These are phyloP conservation scores for Chionodraco myersi DNA, from an alignment of 2,113 vertebrate species.

Conservation along the genomic window DNA sequence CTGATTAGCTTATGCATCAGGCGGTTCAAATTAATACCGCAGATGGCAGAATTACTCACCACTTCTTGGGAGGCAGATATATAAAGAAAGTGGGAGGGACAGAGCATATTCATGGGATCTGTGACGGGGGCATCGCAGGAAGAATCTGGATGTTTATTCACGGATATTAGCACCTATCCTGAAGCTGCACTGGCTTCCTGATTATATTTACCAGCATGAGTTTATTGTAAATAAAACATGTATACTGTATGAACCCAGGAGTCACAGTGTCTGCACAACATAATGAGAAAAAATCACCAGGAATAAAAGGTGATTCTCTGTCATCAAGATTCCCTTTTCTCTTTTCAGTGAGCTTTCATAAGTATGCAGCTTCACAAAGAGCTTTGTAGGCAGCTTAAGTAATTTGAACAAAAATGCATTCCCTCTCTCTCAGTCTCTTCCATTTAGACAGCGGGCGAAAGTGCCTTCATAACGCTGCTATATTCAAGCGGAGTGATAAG, in stretches of 20 bases:
- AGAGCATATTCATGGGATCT: neutral
- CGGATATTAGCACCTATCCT: slow-evolving; percentile 7
- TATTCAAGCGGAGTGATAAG: slow-evolving; percentile 73
- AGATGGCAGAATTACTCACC: slow-evolving; percentile 37
- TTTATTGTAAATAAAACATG: slow-evolving; percentile 6
- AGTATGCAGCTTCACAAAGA: slow-evolving; percentile 40
- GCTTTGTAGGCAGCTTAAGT: slow-evolving; percentile 63
- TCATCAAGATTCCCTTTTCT: slow-evolving; percentile 12
- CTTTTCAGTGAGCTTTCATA: slow-evolving; percentile 34
- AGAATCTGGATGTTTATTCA: slow-evolving; percentile 9
- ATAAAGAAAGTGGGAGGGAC: neutral
- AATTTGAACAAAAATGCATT: slow-evolving; percentile 56
- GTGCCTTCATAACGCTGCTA: slow-evolving; percentile 61
- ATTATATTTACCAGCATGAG: neutral
- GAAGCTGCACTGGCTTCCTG: slow-evolving; percentile 6
- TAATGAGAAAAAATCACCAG: slow-evolving; percentile 23
- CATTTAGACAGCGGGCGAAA: slow-evolving; percentile 67
- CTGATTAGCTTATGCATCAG: slow-evolving; percentile 50
- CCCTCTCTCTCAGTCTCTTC: slow-evolving; percentile 39
- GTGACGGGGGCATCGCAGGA: neutral
- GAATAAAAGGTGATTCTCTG: slow-evolving; percentile 7
- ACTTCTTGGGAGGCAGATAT: slow-evolving; percentile 15
- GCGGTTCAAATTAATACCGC: slow-evolving; percentile 41
- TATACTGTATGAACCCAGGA: neutral
- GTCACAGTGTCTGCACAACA: slow-evolving; percentile 14